Evolutionary conservation across 1,140 invertebrate genomes (phyloP).

Genomic region (Sitophilus oryzae): DNA sequence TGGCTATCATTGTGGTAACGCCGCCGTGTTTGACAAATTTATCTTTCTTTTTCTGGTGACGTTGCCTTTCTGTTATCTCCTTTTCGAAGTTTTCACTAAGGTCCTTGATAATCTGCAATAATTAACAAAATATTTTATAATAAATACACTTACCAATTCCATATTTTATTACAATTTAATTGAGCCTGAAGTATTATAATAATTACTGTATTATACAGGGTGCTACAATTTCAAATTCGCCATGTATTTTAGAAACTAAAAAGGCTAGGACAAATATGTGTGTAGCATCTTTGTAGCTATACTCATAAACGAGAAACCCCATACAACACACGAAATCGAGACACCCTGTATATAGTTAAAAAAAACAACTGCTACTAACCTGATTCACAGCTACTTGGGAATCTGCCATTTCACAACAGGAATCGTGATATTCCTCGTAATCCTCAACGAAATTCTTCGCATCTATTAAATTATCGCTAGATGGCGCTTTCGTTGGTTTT

Average conservation of each 20-base stretch:
- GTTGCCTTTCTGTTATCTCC: conserved; percentile 28
- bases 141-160: background rate
- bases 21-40: conserved; percentile 42
- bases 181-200: too few relatives aligned
- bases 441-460: conserved; percentile 41
- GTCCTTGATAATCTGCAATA: conserved; percentile 28
- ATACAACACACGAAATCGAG: too few relatives aligned
- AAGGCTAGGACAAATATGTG: too few relatives aligned
- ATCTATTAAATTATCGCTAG: conserved; percentile 35
- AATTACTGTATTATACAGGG: too few relatives aligned
- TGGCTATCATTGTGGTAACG: conserved; percentile 37
- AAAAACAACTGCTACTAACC: too few relatives aligned
- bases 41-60: conserved; percentile 28
- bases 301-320: too few relatives aligned
- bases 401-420: conserved; percentile 37
- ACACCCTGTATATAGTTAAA: too few relatives aligned
- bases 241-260: too few relatives aligned
- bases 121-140: background rate
- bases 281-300: too few relatives aligned
- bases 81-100: conserved; percentile 33
- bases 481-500: conserved; percentile 33
- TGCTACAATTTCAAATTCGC: too few relatives aligned
- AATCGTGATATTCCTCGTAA: conserved; percentile 42
- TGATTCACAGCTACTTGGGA: conserved; percentile 26
- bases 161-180: too few relatives aligned